phyloP scores from a whole-genome alignment of 2,797 vertebrate species.

The Chloroceryle inda region DNA sequence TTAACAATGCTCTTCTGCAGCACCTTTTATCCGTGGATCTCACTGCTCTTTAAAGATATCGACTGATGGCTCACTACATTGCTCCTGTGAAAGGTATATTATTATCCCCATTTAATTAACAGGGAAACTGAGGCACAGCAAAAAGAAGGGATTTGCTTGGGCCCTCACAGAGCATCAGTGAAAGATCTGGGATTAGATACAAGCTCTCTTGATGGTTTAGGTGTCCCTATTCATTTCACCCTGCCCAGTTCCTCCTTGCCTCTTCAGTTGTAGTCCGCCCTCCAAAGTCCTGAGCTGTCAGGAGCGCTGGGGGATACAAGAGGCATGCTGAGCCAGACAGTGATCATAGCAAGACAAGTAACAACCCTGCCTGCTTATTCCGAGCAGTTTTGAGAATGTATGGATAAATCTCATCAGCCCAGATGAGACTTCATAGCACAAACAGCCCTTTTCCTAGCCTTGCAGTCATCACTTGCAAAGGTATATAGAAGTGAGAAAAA shows the following conservation, averaged over 20 bases:
- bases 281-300: not conserved
- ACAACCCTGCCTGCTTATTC: not conserved
- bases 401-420: not conserved
- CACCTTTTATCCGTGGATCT: constrained; percentile 46
- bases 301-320: not conserved
- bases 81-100: not conserved
- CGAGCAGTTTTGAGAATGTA: not conserved
- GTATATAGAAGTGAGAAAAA: not conserved
- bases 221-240: not conserved
- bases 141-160: not conserved
- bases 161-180: not conserved
- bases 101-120: constrained; percentile 33
- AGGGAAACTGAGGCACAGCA: constrained; percentile 57
- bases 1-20: constrained; percentile 20
- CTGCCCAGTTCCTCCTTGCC: not conserved
- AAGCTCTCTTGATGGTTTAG: not conserved
- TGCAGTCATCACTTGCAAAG: not conserved
- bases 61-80: not conserved
- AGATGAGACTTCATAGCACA: not conserved
- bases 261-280: not conserved
- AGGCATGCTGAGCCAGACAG: not conserved
- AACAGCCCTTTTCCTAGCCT: not conserved
- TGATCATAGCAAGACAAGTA: not conserved
- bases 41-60: not conserved
- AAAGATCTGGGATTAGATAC: not conserved